Percentiles rank a stretch among this genome's conserved stretches.
These are phyloP conservation scores for Vidua macroura DNA, from an alignment of 2,113 vertebrate genomes.

Conservation along the genomic window DNA sequence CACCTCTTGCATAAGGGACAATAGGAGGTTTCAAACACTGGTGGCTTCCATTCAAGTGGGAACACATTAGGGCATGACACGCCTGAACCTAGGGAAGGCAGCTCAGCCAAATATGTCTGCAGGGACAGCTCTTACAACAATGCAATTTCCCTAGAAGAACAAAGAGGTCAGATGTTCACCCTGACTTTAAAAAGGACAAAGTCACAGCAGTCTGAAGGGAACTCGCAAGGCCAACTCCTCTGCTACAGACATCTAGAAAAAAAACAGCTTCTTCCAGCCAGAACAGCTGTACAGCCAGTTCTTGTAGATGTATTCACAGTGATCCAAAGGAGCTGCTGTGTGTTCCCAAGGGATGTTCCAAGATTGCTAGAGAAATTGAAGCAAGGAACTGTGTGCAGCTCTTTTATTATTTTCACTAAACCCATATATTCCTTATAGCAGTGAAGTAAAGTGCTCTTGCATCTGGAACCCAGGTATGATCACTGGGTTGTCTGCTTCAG, in stretches of 20 bases:
- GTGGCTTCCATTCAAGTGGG: constrained; percentile 36
- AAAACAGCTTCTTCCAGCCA: background rate
- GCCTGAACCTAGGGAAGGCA: constrained; percentile 5
- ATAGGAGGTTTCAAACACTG: background rate
- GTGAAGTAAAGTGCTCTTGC: background rate
- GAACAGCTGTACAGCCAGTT: background rate
- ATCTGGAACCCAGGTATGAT: background rate
- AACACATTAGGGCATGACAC: background rate
- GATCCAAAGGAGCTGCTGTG: background rate
- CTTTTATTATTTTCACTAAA: background rate
- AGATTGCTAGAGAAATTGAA: background rate
- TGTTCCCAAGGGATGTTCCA: background rate
- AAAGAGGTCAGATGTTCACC: background rate
- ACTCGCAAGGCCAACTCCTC: background rate
- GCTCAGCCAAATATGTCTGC: constrained; percentile 39
- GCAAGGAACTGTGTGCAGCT: background rate
- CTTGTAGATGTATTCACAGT: background rate
- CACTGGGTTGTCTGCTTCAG: background rate
- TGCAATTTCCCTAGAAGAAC: constrained; percentile 47
- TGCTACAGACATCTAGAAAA: constrained; percentile 2
- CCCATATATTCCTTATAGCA: background rate
- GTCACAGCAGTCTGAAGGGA: background rate
- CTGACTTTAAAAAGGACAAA: constrained; percentile 1
- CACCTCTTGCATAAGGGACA: constrained; percentile 11
- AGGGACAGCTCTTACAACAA: constrained; percentile 46